A percentile compares a stretch with the other conserved stretches of the same genome.
Conservation (phyloP, 2,797 vertebrate genomes). For the Serranus cabrilla region DNA sequence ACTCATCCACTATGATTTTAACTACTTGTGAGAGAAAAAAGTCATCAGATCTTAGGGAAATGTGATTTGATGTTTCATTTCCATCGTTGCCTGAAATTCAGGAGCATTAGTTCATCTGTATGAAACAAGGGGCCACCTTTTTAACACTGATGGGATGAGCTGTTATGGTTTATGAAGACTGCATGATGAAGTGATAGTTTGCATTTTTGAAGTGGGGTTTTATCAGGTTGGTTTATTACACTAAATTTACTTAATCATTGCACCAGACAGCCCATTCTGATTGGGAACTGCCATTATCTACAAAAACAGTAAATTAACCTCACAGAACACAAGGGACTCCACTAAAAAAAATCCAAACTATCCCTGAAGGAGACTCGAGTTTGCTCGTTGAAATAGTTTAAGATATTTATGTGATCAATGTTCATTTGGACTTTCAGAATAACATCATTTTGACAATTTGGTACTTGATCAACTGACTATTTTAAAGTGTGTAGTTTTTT, state of each 20-base stretch:
- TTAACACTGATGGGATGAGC: slow-evolving; percentile 34
- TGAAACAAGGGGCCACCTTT: slow-evolving; percentile 16
- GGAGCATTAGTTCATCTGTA: slow-evolving; percentile 39
- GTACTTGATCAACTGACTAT: not conserved
- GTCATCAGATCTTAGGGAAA: slow-evolving; percentile 43
- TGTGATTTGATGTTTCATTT: slow-evolving; percentile 51
- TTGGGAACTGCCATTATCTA: too few relatives aligned
- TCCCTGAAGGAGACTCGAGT: not conserved
- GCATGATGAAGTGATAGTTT: not conserved
- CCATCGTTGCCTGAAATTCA: slow-evolving; percentile 69
- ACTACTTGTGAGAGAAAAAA: not conserved
- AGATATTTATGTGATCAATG: slow-evolving; percentile 4
- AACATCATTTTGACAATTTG: slow-evolving; percentile 24
- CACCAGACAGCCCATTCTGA: too few relatives aligned
- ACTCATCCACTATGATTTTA: slow-evolving; percentile 29
- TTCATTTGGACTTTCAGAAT: slow-evolving; percentile 19
- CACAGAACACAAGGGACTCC: too few relatives aligned
- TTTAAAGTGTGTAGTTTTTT: slow-evolving; percentile 7
- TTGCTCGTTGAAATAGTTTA: slow-evolving; percentile 6
- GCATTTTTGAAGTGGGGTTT: too few relatives aligned
- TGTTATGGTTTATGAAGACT: slow-evolving; percentile 9
- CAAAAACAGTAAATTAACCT: too few relatives aligned
- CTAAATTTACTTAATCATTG: too few relatives aligned
- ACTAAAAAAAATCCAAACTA: too few relatives aligned
- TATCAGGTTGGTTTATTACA: too few relatives aligned